Evolutionary conservation across 2,797 vertebrate species (phyloP).

Genomic region (Nyctibius grandis): DNA sequence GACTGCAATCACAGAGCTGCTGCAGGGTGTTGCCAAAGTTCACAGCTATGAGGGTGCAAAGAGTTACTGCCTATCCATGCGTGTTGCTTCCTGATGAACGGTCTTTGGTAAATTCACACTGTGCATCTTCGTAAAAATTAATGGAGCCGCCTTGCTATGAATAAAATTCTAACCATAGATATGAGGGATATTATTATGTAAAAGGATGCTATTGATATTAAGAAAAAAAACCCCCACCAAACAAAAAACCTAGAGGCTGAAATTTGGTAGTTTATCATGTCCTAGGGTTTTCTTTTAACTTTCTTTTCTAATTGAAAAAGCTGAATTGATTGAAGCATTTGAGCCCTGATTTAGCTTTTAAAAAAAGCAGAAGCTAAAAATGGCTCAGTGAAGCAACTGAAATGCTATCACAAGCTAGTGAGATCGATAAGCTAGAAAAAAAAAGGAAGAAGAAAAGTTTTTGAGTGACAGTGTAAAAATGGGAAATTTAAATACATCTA

Average conservation of each 20-base stretch:
- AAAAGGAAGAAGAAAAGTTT: constrained; percentile 61
- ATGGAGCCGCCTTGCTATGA: not conserved
- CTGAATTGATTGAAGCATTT: constrained; percentile 74
- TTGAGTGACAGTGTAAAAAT: constrained; percentile 78
- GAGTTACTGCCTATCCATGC: not conserved
- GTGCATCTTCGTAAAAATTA: not conserved
- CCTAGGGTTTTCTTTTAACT: constrained; percentile 60
- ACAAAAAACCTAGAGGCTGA: not conserved
- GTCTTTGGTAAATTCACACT: not conserved
- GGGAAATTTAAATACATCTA: constrained; percentile 74
- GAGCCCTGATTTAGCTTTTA: constrained; percentile 73
- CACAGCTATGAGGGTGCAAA: not conserved
- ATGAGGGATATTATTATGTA: not conserved
- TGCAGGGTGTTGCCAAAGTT: not conserved
- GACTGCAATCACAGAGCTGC: not conserved
- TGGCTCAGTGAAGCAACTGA: constrained; percentile 67
- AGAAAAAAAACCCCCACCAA: not conserved
- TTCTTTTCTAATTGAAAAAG: constrained; percentile 69
- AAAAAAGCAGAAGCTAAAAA: constrained; percentile 78
- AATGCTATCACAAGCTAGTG: constrained; percentile 72
- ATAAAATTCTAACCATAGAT: not conserved
- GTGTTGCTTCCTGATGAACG: not conserved
- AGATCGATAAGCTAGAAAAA: constrained; percentile 71
- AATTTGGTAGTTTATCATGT: constrained; percentile 40
- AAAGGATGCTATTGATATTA: constrained; percentile 33